Evolutionary conservation across 23 tunicate species (phyloP).

Genomic region (Diplosoma virens): DNA sequence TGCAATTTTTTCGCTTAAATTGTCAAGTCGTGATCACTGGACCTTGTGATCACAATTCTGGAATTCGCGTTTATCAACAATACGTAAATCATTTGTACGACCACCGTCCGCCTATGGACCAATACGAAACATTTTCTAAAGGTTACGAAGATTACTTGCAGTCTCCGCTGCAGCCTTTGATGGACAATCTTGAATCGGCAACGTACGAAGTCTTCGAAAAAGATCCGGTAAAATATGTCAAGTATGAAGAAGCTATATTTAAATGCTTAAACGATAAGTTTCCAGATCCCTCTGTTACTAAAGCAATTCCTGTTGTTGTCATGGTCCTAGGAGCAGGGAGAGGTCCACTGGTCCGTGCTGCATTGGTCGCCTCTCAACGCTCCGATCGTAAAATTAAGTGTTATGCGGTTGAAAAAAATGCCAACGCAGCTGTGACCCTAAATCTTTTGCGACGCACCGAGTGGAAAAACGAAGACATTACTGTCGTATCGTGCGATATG

Average conservation of each 20-base stretch:
- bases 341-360: constrained; percentile 87
- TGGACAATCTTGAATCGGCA: constrained; percentile 97
- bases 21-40: constrained; percentile 74
- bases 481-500: constrained; percentile 90
- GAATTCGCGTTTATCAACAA: constrained; percentile 59
- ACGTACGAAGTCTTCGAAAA: constrained; percentile 97
- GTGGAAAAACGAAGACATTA: constrained; percentile 83
- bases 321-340: constrained; percentile 98
- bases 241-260: constrained; percentile 69
- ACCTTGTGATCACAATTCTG: background rate
- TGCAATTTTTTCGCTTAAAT: constrained; percentile 51
- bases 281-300: background rate
- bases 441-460: constrained; percentile 56
- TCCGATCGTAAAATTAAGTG: constrained; percentile 60
- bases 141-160: constrained; percentile 91
- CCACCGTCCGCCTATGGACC: constrained; percentile 47
- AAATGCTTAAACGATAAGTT: constrained; percentile 37
- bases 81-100: constrained; percentile 57
- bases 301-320: constrained; percentile 36
- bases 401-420: constrained; percentile 97
- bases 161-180: constrained; percentile 95
- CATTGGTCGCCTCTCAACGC: constrained; percentile 58
- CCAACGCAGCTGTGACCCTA: constrained; percentile 74
- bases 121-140: constrained; percentile 58
- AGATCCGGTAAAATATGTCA: constrained; percentile 88